A percentile compares a stretch with the other conserved stretches of the same genome.
Evolutionary conservation across 1,140 invertebrate species (phyloP).

Genomic region (Drosophila seguyi): DNA sequence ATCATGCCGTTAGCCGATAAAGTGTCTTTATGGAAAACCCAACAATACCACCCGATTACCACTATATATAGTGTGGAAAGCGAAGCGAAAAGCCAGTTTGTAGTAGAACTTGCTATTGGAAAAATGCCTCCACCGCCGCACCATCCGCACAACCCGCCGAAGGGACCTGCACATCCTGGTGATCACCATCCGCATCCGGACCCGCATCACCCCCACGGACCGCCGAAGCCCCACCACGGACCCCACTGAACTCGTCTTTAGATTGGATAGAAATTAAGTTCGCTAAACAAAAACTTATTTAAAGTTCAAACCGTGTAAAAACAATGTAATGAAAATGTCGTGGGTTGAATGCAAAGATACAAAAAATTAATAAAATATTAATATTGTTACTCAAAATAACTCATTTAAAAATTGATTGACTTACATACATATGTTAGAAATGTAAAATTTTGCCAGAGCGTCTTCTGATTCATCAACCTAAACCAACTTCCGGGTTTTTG

Average conservation of each 20-base stretch:
- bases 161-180: constrained; percentile 33
- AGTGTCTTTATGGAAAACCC: constrained; percentile 20
- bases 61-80: constrained; percentile 20
- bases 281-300: not conserved
- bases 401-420: too few relatives aligned
- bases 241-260: not conserved
- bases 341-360: not conserved
- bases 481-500: not conserved
- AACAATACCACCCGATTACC: not conserved
- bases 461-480: not conserved
- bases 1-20: constrained; percentile 20
- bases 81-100: constrained; percentile 15
- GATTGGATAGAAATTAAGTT: not conserved
- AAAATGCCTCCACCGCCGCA: constrained; percentile 46
- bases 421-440: too few relatives aligned
- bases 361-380: not conserved
- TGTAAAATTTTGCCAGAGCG: too few relatives aligned
- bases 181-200: constrained; percentile 35
- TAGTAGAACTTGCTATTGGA: not conserved
- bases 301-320: not conserved
- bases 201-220: constrained; percentile 25
- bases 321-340: not conserved
- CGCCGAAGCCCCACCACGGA: constrained; percentile 28
- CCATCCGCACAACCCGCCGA: constrained; percentile 37
- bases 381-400: too few relatives aligned